Evolutionary conservation across 2,888 invertebrate species (phyloP), one percentile per base, ranked within the genome.

Genomic region (Oasisia sp.): DNA sequence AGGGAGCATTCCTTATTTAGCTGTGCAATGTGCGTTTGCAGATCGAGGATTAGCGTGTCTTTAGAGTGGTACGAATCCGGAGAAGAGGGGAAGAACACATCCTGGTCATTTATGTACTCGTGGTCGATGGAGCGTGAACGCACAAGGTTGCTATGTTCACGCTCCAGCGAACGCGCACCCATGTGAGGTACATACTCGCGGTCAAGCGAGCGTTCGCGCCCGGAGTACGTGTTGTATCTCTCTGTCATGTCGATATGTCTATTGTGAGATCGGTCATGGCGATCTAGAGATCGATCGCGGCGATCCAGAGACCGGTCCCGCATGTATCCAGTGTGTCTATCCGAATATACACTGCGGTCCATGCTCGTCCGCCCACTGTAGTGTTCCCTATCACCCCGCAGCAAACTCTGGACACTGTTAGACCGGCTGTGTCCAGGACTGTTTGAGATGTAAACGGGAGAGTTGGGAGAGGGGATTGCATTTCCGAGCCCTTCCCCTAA

Each of bases 1-100:
- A 98, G 98, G 92, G 97, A 98, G 96, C 99, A 97, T 96, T 99
- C 99, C 94, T 98, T 97, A 96, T 99, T 99, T 94, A 99, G 97
- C 96, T 99, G 99, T 95, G 98, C 98, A 97, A 99, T 98, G 97
- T 99, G 99, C 96, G 98, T 94, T 93, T 96, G 96, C 45, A 96
- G 94, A 93, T 96, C 96, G 91, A 96, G 95, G 92, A 96, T 95
- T 91, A 96, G 93, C 91, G 95, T 94, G 93, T 96, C 96, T 92
- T 95, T 45, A 32, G 92, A 90, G 44, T 91, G 91, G 58, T 74
- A 74, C 27, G 92, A 90, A 89, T 92, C 93, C 2, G 92, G 93
- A 2, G 93, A 58, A 32, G 93, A 92, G 4, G 93, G 93, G 89
- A 93, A 90, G 56, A 92, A 93, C 32, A 90, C 92, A 1, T 93